phyloP scores from a whole-genome alignment of 2,113 vertebrate genomes.

The Oenanthe melanoleuca region DNA sequence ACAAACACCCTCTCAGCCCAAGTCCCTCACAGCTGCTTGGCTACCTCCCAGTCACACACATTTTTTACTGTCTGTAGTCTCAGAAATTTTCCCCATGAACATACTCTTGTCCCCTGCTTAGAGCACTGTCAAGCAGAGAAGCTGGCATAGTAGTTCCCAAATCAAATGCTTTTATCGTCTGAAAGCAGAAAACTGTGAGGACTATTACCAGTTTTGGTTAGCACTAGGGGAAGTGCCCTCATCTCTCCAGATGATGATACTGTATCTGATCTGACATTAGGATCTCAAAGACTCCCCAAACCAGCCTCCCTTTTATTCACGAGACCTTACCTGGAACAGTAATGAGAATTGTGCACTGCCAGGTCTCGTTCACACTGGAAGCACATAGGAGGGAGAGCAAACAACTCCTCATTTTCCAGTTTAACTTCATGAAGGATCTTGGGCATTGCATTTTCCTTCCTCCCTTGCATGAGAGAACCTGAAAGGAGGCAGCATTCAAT shows the following conservation, averaged over 20 bases:
- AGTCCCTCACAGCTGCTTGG: not conserved
- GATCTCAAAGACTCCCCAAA: not conserved
- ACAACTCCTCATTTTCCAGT: not conserved
- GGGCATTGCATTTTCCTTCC: not conserved
- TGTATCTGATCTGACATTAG: not conserved
- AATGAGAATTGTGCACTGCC: not conserved
- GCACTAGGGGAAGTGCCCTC: not conserved
- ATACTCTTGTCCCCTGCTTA: not conserved
- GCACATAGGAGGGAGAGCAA: not conserved
- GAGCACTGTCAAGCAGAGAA: not conserved
- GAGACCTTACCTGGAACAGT: not conserved
- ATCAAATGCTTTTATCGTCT: not conserved
- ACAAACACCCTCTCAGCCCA: not conserved
- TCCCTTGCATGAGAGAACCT: not conserved
- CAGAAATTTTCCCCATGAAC: not conserved
- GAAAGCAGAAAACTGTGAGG: not conserved
- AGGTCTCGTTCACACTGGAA: not conserved
- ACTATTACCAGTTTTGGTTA: not conserved
- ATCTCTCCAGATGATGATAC: not conserved
- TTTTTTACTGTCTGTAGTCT: not conserved
- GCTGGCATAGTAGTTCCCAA: not conserved
- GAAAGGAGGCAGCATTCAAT: not conserved
- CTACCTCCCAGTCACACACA: not conserved
- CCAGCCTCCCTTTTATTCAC: not conserved
- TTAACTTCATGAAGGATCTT: not conserved